phyloP scores from a whole-genome alignment of 2,888 invertebrate genomes.

The Gisinianus flammeolus region DNA sequence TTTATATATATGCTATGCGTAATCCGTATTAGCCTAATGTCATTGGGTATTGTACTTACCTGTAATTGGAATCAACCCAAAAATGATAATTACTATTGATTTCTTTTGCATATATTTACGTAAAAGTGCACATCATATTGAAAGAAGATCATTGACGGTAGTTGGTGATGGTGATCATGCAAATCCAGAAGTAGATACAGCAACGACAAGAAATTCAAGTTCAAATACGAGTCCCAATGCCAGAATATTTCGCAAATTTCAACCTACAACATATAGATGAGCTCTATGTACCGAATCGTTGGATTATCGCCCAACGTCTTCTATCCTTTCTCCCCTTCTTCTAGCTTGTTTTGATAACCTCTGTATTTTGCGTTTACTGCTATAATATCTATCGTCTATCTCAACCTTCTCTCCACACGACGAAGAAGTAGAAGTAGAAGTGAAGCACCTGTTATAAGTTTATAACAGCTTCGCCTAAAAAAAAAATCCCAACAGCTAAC shows the following conservation, averaged over 20 bases:
- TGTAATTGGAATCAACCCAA: too few species aligned
- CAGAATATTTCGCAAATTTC: conserved; percentile 51
- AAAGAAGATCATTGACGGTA: conserved; percentile 2
- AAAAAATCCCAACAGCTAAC: too few species aligned
- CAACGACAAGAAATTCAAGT: conserved; percentile 5
- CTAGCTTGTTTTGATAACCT: neutral
- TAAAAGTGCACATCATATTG: conserved; percentile 2
- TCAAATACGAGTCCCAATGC: conserved; percentile 34
- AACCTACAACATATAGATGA: conserved; percentile 36
- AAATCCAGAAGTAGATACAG: neutral
- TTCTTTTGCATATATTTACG: too few species aligned
- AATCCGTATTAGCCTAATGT: too few species aligned
- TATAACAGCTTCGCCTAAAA: neutral
- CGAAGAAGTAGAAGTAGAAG: neutral
- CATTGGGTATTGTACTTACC: too few species aligned
- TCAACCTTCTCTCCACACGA: too few species aligned
- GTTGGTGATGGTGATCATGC: neutral
- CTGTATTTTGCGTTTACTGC: too few species aligned
- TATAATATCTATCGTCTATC: too few species aligned
- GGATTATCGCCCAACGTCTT: too few species aligned
- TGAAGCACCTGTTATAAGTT: neutral
- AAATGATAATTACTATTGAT: too few species aligned
- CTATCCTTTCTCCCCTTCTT: neutral
- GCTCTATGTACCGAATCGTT: neutral
- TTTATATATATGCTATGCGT: too few species aligned